These are phyloP conservation scores for Erannis defoliaria DNA, from an alignment of 2,888 invertebrate genomes.

Conservation along the genomic window DNA sequence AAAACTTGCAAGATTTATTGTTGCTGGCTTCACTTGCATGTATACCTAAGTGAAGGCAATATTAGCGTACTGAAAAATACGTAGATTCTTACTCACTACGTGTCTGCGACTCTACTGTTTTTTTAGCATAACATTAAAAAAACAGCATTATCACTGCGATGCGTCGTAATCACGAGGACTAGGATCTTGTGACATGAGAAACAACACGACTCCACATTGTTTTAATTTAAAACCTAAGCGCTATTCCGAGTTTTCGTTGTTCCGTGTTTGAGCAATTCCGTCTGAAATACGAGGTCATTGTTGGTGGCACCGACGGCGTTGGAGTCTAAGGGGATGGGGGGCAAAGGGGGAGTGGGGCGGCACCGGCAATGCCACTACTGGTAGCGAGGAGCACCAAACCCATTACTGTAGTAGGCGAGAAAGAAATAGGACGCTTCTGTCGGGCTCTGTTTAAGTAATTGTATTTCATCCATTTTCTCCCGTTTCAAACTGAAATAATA, in stretches of 20 bases:
- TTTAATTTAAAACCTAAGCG: conserved; percentile 61
- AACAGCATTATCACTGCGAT: conserved; percentile 24
- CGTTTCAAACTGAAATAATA: conserved; percentile 45
- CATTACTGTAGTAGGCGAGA: conserved; percentile 82
- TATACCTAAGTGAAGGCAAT: no score
- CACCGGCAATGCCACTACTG: conserved; percentile 59
- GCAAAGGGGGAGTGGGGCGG: conserved; percentile 57
- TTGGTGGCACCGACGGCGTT: conserved; percentile 82
- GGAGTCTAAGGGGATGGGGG: conserved; percentile 65
- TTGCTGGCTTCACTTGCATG: no score
- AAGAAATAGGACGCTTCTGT: conserved; percentile 82
- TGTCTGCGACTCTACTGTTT: background rate
- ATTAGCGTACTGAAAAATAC: no score
- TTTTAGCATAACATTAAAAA: conserved; percentile 9
- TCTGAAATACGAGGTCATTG: conserved; percentile 86
- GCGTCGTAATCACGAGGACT: conserved; percentile 28
- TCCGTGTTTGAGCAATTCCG: conserved; percentile 84
- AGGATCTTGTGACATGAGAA: conserved; percentile 41
- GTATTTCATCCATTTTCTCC: conserved; percentile 77
- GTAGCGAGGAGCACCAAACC: conserved; percentile 69
- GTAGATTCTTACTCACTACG: background rate
- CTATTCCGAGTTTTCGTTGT: conserved; percentile 80
- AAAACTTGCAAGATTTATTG: no score
- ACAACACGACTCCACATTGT: conserved; percentile 43
- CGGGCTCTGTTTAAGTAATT: conserved; percentile 82